Conservation (phyloP, 2,888 invertebrate genomes). For the Aporophyla lueneburgensis region DNA sequence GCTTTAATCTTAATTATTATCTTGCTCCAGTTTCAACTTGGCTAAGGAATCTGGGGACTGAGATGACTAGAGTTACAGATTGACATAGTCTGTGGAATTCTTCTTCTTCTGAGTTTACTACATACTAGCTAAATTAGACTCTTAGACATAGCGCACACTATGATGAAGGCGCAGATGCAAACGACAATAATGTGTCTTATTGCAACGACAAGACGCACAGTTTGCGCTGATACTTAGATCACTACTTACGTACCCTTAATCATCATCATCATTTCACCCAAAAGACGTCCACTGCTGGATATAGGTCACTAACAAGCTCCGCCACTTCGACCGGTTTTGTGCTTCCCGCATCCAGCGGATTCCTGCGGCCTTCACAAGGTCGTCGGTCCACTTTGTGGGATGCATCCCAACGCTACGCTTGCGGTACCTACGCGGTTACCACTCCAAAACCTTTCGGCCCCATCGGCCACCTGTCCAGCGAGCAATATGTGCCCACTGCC, state of each 20-base stretch:
- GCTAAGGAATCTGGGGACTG: conserved; percentile 42
- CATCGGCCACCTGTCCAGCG: no score
- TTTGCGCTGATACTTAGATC: not conserved
- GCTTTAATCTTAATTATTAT: conserved; percentile 55
- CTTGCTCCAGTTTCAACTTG: conserved; percentile 39
- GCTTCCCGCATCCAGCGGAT: no score
- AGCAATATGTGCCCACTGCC: no score
- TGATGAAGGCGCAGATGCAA: not conserved
- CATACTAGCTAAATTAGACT: not conserved
- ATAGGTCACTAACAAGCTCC: no score
- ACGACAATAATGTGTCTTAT: not conserved
- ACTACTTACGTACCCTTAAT: not conserved
- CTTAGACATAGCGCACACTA: not conserved
- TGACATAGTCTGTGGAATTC: not conserved
- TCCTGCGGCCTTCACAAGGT: no score
- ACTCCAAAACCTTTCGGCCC: no score
- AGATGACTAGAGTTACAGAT: conserved; percentile 24
- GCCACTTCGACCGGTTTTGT: no score
- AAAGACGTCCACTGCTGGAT: no score
- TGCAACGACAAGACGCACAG: not conserved
- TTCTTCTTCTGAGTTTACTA: conserved; percentile 6
- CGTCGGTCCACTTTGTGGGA: no score
- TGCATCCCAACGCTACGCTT: no score
- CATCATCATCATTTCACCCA: no score
- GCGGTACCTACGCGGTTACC: no score